Percentiles rank a stretch among this genome's conserved stretches.
These are phyloP conservation scores for Halictus quadricinctus DNA, from an alignment of 2,888 invertebrate species.

Conservation along the genomic window DNA sequence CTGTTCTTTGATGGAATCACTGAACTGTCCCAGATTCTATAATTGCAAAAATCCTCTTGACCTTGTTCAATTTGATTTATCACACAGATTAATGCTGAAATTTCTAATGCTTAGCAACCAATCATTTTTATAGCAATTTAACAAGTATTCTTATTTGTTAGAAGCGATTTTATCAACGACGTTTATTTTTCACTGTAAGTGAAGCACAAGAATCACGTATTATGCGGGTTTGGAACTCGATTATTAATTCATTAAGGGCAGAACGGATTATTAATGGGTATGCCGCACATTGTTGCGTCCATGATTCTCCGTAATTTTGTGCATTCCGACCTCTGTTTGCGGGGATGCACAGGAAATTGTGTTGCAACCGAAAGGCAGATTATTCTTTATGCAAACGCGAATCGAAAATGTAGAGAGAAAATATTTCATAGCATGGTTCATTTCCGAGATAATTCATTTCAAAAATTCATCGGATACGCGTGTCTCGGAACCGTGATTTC, in stretches of 20 bases:
- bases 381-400: constrained; percentile 1
- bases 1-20: not conserved
- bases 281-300: not conserved
- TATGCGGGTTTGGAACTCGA: not conserved
- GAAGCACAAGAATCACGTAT: not conserved
- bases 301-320: not conserved
- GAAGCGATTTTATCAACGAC: not conserved
- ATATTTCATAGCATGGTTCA: not conserved
- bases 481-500: not conserved
- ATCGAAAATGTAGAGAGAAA: not conserved
- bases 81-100: not conserved
- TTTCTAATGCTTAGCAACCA: not conserved
- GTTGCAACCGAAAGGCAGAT: not conserved
- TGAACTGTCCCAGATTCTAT: not conserved
- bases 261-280: not conserved
- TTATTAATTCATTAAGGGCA: not conserved
- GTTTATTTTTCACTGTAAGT: not conserved
- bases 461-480: not conserved
- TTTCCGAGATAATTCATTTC: not conserved
- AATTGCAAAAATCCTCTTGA: not conserved
- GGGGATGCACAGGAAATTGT: not conserved
- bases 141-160: not conserved
- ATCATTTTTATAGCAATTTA: not conserved
- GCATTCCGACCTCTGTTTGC: not conserved
- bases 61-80: not conserved